Conservation (phyloP, 2,113 vertebrate species). For the Esox niger region DNA sequence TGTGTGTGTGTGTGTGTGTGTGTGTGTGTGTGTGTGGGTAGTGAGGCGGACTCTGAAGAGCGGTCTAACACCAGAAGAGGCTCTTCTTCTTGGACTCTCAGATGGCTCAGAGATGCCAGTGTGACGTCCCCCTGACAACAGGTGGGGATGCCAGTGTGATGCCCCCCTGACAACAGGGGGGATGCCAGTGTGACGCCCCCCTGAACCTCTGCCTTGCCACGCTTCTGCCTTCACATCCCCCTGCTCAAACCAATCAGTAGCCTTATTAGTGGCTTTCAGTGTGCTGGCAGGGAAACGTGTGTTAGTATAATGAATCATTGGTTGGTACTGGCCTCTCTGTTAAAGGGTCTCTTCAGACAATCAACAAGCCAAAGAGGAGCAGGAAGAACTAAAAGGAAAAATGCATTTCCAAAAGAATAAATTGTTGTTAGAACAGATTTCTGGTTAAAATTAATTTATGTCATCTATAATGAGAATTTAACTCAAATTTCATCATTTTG, state of each 20-base stretch:
- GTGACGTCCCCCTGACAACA: conserved; percentile 47
- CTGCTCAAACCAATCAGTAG: conserved; percentile 19
- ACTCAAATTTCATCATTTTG: too few relatives aligned
- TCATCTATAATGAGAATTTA: too few relatives aligned
- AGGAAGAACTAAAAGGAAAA: conserved; percentile 5
- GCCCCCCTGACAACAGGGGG: not conserved
- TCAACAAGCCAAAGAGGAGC: not conserved
- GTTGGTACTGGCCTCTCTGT: conserved; percentile 35
- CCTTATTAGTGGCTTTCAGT: conserved; percentile 9
- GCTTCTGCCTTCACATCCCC: conserved; percentile 20
- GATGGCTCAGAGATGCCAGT: conserved; percentile 82
- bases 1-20: not conserved
- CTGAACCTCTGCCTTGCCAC: conserved; percentile 1
- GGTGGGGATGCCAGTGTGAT: conserved; percentile 70
- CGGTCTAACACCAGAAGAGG: conserved; percentile 90
- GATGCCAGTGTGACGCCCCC: conserved; percentile 11
- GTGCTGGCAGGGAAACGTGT: conserved; percentile 38
- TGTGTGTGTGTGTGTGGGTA: not conserved
- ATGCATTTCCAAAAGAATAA: not conserved
- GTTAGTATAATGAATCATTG: conserved; percentile 32
- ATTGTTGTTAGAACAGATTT: not conserved
- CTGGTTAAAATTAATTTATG: too few relatives aligned
- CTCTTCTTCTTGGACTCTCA: conserved; percentile 84
- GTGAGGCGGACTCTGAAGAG: conserved; percentile 84
- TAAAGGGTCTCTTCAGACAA: conserved; percentile 7